These are phyloP conservation scores for Drosophila antonietae DNA, from an alignment of 2,888 invertebrate genomes.

Conservation along the genomic window DNA sequence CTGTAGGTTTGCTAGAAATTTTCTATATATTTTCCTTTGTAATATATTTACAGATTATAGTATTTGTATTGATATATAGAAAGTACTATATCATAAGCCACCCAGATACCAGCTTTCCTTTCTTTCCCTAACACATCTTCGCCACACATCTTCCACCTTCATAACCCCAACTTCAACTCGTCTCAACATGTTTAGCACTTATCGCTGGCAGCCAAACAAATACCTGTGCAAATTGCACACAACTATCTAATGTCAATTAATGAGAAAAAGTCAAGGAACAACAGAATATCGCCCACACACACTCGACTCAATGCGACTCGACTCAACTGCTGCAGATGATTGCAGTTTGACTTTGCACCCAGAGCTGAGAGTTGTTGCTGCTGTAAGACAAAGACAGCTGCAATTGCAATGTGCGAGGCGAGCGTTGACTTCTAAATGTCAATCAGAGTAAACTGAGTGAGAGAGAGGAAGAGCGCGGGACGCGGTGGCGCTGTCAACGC, in stretches of 20 bases:
- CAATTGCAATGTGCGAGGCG: constrained; percentile 46
- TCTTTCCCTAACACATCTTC: too few relatives aligned
- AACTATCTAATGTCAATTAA: constrained; percentile 44
- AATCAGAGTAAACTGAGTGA: constrained; percentile 57
- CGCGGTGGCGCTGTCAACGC: constrained; percentile 40
- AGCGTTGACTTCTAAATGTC: constrained; percentile 78
- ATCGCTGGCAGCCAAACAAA: constrained; percentile 20
- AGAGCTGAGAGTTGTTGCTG: neutral
- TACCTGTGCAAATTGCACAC: constrained; percentile 7
- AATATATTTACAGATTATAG: too few relatives aligned
- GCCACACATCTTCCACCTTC: neutral
- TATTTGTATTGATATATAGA: too few relatives aligned
- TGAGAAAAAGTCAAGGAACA: constrained; percentile 44
- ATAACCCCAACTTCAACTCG: too few relatives aligned
- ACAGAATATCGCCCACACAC: constrained; percentile 59
- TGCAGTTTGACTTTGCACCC: constrained; percentile 16
- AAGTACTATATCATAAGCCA: too few relatives aligned
- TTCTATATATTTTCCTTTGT: too few relatives aligned
- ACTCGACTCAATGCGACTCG: neutral
- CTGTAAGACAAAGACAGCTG: constrained; percentile 59
- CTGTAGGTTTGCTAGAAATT: too few relatives aligned
- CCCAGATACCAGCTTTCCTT: neutral
- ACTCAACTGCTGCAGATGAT: neutral
- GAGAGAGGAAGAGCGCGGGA: neutral
- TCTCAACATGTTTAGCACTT: constrained; percentile 5